Percentiles rank a stretch among this genome's conserved stretches.
phyloP scores from a whole-genome alignment of 1,140 invertebrate species.

The Brachionus plicatilis region DNA sequence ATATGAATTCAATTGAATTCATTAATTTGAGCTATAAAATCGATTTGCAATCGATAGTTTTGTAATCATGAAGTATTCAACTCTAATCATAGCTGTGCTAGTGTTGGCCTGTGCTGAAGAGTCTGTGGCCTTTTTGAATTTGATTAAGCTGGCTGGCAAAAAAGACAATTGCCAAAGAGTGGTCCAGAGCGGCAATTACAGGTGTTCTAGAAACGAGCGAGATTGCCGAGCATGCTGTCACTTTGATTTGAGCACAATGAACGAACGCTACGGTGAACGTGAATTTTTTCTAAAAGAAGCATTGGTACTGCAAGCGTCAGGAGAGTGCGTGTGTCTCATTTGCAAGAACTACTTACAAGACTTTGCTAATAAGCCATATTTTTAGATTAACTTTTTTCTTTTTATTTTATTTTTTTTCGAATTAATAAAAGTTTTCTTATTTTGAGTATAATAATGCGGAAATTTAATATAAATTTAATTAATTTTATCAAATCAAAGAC shows the following conservation, averaged over 20 bases:
- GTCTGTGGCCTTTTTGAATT: background rate
- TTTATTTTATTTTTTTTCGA: background rate
- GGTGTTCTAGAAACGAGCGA: background rate
- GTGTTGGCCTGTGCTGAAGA: background rate
- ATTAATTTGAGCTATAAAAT: background rate
- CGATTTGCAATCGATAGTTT: background rate
- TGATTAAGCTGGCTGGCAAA: background rate
- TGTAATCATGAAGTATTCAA: background rate
- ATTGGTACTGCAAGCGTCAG: background rate
- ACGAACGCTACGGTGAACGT: slow-evolving; percentile 4
- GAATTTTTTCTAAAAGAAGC: slow-evolving; percentile 4
- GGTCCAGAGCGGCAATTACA: background rate
- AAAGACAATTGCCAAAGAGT: background rate
- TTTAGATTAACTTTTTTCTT: background rate
- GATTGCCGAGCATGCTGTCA: background rate
- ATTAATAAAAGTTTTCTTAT: background rate
- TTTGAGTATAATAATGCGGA: background rate
- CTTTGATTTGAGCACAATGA: background rate
- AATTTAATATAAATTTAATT: slow-evolving; percentile 4
- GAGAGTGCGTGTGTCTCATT: background rate
- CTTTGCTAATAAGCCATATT: background rate
- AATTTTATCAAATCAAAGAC: background rate
- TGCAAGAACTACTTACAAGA: slow-evolving; percentile 3
- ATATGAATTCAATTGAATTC: background rate
- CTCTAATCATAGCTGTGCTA: background rate